These are phyloP conservation scores for Amphimallon solstitiale DNA, from an alignment of 2,888 invertebrate species.

Conservation along the genomic window DNA sequence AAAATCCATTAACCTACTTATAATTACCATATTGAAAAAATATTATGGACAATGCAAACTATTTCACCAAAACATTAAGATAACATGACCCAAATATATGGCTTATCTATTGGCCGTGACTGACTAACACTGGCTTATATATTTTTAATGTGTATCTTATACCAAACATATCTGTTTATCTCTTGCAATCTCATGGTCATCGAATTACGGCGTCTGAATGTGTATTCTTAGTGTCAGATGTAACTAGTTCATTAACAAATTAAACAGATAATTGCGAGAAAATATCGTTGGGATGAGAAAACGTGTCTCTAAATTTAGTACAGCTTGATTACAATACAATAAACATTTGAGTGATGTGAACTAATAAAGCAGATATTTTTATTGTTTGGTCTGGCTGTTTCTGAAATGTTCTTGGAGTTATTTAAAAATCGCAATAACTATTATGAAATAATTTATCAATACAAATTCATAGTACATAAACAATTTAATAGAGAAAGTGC, in stretches of 20 bases:
- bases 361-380: too few species aligned
- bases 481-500: too few species aligned
- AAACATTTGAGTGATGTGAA: too few species aligned
- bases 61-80: slow-evolving; percentile 44
- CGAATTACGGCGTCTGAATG: slow-evolving; percentile 8
- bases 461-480: too few species aligned
- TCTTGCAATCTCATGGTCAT: slow-evolving; percentile 28
- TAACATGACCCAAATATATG: slow-evolving; percentile 45
- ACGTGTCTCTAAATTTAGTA: slow-evolving; percentile 10
- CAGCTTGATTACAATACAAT: too few species aligned
- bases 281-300: neutral
- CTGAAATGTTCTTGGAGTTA: too few species aligned
- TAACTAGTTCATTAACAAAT: slow-evolving; percentile 28
- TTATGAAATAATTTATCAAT: too few species aligned
- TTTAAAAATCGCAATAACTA: too few species aligned
- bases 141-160: slow-evolving; percentile 27
- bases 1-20: slow-evolving; percentile 36
- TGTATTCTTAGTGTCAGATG: neutral
- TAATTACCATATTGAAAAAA: slow-evolving; percentile 27
- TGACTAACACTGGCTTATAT: slow-evolving; percentile 45
- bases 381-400: too few species aligned
- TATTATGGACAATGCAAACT: slow-evolving; percentile 34
- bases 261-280: slow-evolving; percentile 9
- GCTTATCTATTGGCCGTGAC: slow-evolving; percentile 47
- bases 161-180: slow-evolving; percentile 6